Percentiles rank a stretch among this genome's conserved stretches.
These are phyloP conservation scores for Danio rerio DNA, from an alignment of 2,113 vertebrate genomes.

Conservation along the genomic window DNA sequence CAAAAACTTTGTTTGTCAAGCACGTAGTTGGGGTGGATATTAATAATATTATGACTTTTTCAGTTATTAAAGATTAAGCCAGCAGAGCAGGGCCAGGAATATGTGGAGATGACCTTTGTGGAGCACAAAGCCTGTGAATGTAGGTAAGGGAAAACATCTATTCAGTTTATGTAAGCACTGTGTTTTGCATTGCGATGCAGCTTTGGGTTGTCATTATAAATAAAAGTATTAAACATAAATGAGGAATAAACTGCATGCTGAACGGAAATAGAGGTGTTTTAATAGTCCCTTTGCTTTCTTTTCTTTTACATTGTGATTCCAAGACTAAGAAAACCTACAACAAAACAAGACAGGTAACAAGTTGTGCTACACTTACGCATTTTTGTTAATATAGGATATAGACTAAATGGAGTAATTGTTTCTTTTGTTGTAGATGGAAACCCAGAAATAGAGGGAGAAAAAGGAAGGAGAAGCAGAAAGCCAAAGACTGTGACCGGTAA, in stretches of 20 bases:
- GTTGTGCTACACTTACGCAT: neutral
- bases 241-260: neutral
- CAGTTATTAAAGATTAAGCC: conserved; percentile 82
- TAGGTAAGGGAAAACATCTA: conserved; percentile 76
- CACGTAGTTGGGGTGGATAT: neutral
- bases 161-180: conserved; percentile 38
- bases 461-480: conserved; percentile 76
- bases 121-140: conserved; percentile 84
- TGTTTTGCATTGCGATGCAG: neutral
- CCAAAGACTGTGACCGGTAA: conserved; percentile 78
- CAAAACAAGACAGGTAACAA: conserved; percentile 73
- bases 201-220: neutral
- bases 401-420: neutral
- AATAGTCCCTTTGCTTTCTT: neutral
- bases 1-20: neutral
- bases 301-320: conserved; percentile 44
- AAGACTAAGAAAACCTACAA: conserved; percentile 72
- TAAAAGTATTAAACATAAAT: conserved; percentile 25
- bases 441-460: conserved; percentile 73
- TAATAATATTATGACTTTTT: conserved; percentile 4
- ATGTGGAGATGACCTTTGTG: conserved; percentile 83
- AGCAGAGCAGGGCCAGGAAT: conserved; percentile 73
- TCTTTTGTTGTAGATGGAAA: conserved; percentile 63
- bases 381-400: neutral
- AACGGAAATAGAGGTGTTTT: neutral